Evolutionary conservation across 1,140 invertebrate genomes (phyloP), one percentile per base, ranked within the genome.

Genomic region (Drosophila rufa): DNA sequence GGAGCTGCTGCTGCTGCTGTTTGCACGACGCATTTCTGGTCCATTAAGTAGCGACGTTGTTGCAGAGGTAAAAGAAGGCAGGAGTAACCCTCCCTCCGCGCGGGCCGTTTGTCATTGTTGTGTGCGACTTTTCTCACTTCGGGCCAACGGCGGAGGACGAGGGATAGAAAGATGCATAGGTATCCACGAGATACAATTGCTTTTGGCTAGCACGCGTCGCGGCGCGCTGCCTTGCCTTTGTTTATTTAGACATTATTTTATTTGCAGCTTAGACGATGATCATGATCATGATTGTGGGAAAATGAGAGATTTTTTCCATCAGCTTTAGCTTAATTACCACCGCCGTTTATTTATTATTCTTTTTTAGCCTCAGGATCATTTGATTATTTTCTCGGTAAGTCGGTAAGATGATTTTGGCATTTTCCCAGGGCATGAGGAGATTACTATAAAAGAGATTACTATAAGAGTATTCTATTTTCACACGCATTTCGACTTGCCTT

Each of bases 51-150:
- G 85, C 80, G 66, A 19, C 76, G 69, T 50, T 76, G 60, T 64
- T 68, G 64, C 61, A 78, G 80, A 86, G 82, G 82, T 85, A 64
- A 48, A 69, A 46, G 19, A n/a, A 38, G 51, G 51, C n/a, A 19
- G 36, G 11, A 45, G 22, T 68, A 38, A 57, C 70, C 53, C 70
- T 38, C 33, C 36, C 33, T 27, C 17, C 40, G 27, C 47, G 70
- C 38, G 50, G 47, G 66, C 70, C 79, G 79, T 85, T 86, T 82
- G 82, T 85, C 85, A 85, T 85, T 81, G 73, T 68, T 89, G 85
- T 89, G 85, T 89, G 85, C 85, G 85, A 89, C 78, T 89, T 89
- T 89, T 89, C 85, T 89, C 85, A 89, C 85, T 89, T 89, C 53
- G 75, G 46, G 19, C 3, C 22, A 17, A 15, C 19, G 17, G 7